Evolutionary conservation across 1,140 invertebrate genomes (phyloP), one percentile per base, ranked within the genome.

Genomic region (Drosophila repletoides): DNA sequence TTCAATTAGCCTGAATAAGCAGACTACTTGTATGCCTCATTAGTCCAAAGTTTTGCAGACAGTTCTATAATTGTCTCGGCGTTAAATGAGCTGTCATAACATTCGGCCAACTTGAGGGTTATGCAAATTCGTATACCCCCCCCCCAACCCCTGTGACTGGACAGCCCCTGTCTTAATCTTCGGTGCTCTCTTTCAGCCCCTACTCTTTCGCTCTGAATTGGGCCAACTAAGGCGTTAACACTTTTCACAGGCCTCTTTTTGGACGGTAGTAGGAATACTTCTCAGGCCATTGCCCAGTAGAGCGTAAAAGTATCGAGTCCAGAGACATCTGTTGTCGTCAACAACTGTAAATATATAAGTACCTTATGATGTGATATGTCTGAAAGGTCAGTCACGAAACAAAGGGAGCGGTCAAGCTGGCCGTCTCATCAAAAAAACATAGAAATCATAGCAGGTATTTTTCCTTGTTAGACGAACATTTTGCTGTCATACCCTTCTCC

Each of bases 31-130:
- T 7, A 40, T 21, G 58, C 33, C 45, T 36, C 33, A 51, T 61
- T 61, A 38, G 34, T 9, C 29, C 55, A 59, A 36, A 29, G n/a
- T 26, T 6, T 5, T 22, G 10, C 7, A 5, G 26, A 40, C 40
- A 45, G 41, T 45, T 45, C 12, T 15, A 33, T 24, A 31, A 41
- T 41, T 55, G 38, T 24, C 24, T 22, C 36, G 33, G 69, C 76
- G 76, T 80, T 80, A 80, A 80, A 80, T 75, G 76, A 80, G 76
- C 76, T 80, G 76, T 80, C 76, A 80, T 80, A 80, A 80, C 76
- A 80, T 73, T 69, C 33, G 49, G 26, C 14, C 49, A 48, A 60
- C 31, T 69, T 48, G 46, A 15, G 33, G 22, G 24, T 15, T 67
- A 59, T 66, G 38, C 9, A 21, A 58, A 53, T 56, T 15, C 41